Evolutionary conservation across 2,797 vertebrate species (phyloP).

Genomic region (Epinephelus malabaricus): DNA sequence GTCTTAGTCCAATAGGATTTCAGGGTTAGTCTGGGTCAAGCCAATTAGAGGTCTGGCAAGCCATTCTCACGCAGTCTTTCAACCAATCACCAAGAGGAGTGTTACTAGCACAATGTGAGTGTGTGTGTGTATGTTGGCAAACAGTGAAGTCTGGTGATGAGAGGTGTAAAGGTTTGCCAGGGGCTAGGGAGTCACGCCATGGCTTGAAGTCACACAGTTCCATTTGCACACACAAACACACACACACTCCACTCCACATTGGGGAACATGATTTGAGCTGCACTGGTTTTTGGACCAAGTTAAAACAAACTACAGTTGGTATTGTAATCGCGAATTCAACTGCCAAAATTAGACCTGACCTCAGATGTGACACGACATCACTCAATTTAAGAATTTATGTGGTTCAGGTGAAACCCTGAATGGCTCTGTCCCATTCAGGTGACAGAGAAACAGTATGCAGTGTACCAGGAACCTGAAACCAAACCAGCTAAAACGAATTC

Average conservation of each 20-base stretch:
- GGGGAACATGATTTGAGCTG: background rate
- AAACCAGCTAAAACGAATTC: background rate
- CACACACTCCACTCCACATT: conserved; percentile 1
- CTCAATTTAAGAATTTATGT: background rate
- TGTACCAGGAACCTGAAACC: background rate
- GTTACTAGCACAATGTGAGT: conserved; percentile 70
- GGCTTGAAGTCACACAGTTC: conserved; percentile 41
- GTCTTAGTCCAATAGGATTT: conserved; percentile 91
- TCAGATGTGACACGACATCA: background rate
- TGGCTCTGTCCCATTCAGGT: too few species aligned
- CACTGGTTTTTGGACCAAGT: conserved; percentile 19
- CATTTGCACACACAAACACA: conserved; percentile 7
- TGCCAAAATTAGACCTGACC: background rate
- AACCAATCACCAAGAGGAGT: conserved; percentile 82
- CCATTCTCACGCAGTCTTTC: conserved; percentile 85
- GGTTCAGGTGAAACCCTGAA: too few species aligned
- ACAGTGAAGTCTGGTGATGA: conserved; percentile 59
- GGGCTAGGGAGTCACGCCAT: conserved; percentile 62
- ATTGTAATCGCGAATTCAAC: conserved; percentile 9
- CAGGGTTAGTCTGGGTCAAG: conserved; percentile 90
- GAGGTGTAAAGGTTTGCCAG: conserved; percentile 69
- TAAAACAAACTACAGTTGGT: conserved; percentile 13
- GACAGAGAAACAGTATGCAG: background rate
- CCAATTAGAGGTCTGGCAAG: conserved; percentile 90
- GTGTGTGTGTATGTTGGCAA: conserved; percentile 57